Percentiles rank a stretch among this genome's conserved stretches.
phyloP scores from a whole-genome alignment of 2,797 vertebrate species.

The Myioborus melanocephalus region DNA sequence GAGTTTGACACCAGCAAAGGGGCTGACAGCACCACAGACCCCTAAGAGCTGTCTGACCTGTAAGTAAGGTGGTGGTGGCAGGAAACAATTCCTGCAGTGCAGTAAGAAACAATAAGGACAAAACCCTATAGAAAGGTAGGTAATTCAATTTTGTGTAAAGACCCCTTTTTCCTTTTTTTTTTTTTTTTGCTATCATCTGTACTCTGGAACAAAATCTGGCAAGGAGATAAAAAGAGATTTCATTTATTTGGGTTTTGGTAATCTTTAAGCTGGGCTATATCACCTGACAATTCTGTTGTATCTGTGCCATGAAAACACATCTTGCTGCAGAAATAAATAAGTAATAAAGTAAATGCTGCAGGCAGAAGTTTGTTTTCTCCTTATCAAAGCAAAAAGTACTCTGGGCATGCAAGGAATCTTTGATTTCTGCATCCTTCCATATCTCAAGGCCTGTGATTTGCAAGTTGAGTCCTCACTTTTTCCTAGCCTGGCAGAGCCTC shows the following conservation, averaged over 20 bases:
- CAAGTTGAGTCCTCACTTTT: background rate
- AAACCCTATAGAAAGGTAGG: background rate
- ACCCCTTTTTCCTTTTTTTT: too few species aligned
- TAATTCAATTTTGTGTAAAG: background rate
- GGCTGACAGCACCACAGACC: background rate
- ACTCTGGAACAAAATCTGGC: too few species aligned
- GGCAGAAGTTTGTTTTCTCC: background rate
- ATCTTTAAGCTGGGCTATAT: too few species aligned
- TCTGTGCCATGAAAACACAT: background rate
- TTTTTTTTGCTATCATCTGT: background rate
- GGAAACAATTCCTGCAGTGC: too few species aligned
- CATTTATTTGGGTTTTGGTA: too few species aligned
- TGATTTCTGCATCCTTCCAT: background rate
- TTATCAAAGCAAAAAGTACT: background rate
- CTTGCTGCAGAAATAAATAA: background rate
- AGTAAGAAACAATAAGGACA: too few species aligned
- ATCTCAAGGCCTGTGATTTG: background rate
- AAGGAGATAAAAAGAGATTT: too few species aligned
- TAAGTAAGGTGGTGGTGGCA: too few species aligned
- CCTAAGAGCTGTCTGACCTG: too few species aligned
- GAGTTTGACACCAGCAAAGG: background rate
- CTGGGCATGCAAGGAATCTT: background rate
- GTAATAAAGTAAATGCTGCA: background rate
- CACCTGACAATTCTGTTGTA: background rate
- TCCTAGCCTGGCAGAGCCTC: background rate